phyloP scores from a whole-genome alignment of 1,140 invertebrate species.

The Himalopsyche phryganea region DNA sequence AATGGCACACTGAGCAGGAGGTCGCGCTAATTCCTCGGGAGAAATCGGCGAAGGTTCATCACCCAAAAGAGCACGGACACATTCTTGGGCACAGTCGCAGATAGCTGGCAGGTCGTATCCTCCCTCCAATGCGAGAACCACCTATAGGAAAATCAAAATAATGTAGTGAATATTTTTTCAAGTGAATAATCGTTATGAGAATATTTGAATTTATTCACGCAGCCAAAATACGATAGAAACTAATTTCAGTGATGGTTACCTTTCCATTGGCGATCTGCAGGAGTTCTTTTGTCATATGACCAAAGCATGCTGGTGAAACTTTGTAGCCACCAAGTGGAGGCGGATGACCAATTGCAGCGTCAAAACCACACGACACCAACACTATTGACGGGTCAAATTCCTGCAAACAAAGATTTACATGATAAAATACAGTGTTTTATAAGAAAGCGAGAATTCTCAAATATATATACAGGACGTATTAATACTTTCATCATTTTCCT shows the following conservation, averaged over 20 bases:
- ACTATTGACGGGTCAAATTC: slow-evolving; percentile 94
- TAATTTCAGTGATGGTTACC: too few species aligned
- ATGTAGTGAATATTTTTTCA: too few species aligned
- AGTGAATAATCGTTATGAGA: too few species aligned
- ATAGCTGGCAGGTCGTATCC: slow-evolving; percentile 95
- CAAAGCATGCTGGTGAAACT: slow-evolving; percentile 92
- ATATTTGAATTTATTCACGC: too few species aligned
- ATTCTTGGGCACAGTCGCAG: slow-evolving; percentile 96
- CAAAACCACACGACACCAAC: slow-evolving; percentile 96
- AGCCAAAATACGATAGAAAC: too few species aligned
- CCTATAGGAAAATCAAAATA: slow-evolving; percentile 39
- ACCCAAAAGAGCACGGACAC: slow-evolving; percentile 86
- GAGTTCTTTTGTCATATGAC: slow-evolving; percentile 92
- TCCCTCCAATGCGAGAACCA: slow-evolving; percentile 87
- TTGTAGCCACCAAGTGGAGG: slow-evolving; percentile 92
- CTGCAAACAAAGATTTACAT: slow-evolving; percentile 45
- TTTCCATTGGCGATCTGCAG: slow-evolving; percentile 87
- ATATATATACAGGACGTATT: too few species aligned
- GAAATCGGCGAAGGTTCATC: slow-evolving; percentile 72
- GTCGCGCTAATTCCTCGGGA: slow-evolving; percentile 68
- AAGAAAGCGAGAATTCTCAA: too few species aligned
- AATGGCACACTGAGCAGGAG: slow-evolving; percentile 79
- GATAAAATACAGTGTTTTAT: too few species aligned
- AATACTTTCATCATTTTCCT: too few species aligned
- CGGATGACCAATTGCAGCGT: slow-evolving; percentile 90